Percentiles rank a stretch among this genome's conserved stretches.
Conservation (phyloP, 2,888 invertebrate species). For the Melieria crassipennis region DNA sequence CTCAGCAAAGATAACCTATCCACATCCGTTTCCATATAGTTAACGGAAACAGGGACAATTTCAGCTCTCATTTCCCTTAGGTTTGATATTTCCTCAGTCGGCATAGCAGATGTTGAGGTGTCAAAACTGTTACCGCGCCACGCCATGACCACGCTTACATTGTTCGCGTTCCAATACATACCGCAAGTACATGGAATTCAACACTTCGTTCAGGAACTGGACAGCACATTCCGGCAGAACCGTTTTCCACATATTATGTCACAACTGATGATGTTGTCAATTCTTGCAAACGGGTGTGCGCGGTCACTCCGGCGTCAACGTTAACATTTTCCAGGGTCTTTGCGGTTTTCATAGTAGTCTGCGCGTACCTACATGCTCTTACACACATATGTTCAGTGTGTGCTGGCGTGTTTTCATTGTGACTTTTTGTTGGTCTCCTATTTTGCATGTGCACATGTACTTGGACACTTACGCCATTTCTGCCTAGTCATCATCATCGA, state of each 20-base stretch:
- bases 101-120: slow-evolving; percentile 53
- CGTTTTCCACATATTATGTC: neutral
- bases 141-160: slow-evolving; percentile 17
- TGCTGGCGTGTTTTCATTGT: slow-evolving; percentile 2
- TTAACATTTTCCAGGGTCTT: neutral
- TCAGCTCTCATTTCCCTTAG: slow-evolving; percentile 3
- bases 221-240: slow-evolving; percentile 20
- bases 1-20: too few species aligned
- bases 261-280: slow-evolving; percentile 19
- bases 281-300: slow-evolving; percentile 17
- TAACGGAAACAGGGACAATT: too few species aligned
- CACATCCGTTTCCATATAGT: too few species aligned
- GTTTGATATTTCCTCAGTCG: neutral
- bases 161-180: slow-evolving; percentile 14
- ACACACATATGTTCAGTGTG: neutral
- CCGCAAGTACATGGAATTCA: neutral
- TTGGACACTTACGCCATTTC: slow-evolving; percentile 38
- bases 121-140: slow-evolving; percentile 45
- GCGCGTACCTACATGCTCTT: neutral
- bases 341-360: slow-evolving; percentile 17
- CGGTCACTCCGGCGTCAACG: slow-evolving; percentile 9
- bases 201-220: neutral
- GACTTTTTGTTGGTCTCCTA: neutral
- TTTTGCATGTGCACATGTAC: neutral
- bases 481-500: slow-evolving; percentile 45